Evolutionary conservation across 2,888 invertebrate species (phyloP).

Genomic region (Nebria salina): DNA sequence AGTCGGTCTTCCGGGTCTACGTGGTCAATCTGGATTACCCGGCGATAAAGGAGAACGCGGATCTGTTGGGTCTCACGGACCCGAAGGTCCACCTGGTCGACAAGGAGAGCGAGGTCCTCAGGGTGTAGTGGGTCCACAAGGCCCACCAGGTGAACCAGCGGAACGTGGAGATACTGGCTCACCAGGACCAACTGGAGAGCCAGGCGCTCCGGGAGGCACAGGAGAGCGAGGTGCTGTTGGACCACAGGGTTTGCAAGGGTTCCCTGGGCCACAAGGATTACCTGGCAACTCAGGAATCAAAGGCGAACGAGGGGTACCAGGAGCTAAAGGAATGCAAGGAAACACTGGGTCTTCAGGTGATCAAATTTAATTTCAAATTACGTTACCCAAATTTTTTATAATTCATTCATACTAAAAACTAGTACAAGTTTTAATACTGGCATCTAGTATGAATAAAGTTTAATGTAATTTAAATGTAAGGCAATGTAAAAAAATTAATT

Average conservation of each 20-base stretch:
- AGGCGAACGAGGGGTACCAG: conserved; percentile 77
- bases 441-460: too few relatives aligned
- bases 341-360: conserved; percentile 69
- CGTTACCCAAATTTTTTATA: too few relatives aligned
- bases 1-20: conserved; percentile 75
- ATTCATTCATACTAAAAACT: too few relatives aligned
- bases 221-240: conserved; percentile 81
- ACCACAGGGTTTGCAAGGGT: conserved; percentile 74
- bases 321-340: conserved; percentile 80
- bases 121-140: conserved; percentile 78
- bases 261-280: conserved; percentile 75
- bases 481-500: conserved; percentile 27
- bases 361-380: too few relatives aligned
- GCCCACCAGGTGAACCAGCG: conserved; percentile 83
- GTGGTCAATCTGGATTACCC: conserved; percentile 72
- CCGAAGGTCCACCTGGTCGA: conserved; percentile 78
- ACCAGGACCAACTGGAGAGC: conserved; percentile 75
- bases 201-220: conserved; percentile 76
- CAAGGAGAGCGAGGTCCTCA: conserved; percentile 78
- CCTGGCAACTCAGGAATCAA: conserved; percentile 72
- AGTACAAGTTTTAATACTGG: too few relatives aligned
- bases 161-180: conserved; percentile 81
- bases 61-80: conserved; percentile 73
- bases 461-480: too few relatives aligned
- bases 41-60: conserved; percentile 84